These are phyloP conservation scores for Epizoanthus ramosus DNA, from an alignment of 92 coral and sea anemone genomes.

Conservation along the genomic window DNA sequence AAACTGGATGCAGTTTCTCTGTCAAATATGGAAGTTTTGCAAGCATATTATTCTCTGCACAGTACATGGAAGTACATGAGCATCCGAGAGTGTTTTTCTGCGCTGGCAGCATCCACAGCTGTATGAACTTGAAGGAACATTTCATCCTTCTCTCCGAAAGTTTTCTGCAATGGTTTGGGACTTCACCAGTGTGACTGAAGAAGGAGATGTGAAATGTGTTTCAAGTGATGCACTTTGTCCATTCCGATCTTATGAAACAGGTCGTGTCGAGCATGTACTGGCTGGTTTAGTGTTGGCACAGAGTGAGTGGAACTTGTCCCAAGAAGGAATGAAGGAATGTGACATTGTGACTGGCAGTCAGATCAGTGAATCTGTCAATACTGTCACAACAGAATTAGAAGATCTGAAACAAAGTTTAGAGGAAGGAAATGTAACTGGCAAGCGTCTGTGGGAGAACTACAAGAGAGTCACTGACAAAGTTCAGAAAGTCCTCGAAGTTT, in stretches of 20 bases:
- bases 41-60: neutral
- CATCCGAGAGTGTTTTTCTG: slow-evolving; percentile 40
- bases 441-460: neutral
- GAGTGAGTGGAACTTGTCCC: slow-evolving; percentile 36
- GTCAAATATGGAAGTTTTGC: neutral
- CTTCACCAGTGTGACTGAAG: slow-evolving; percentile 28
- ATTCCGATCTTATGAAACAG: slow-evolving; percentile 31
- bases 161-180: slow-evolving; percentile 35
- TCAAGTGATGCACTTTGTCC: slow-evolving; percentile 16
- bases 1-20: neutral
- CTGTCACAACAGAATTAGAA: slow-evolving; percentile 35
- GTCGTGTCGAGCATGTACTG: slow-evolving; percentile 17
- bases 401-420: slow-evolving; percentile 22
- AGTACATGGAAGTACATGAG: slow-evolving; percentile 53
- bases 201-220: slow-evolving; percentile 45
- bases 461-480: slow-evolving; percentile 6
- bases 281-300: slow-evolving; percentile 17
- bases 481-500: neutral
- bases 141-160: slow-evolving; percentile 30
- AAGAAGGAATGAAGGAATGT: neutral
- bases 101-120: slow-evolving; percentile 47
- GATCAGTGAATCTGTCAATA: slow-evolving; percentile 2
- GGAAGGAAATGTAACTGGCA: neutral
- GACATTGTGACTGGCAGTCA: slow-evolving; percentile 24
- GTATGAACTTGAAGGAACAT: slow-evolving; percentile 21